Evolutionary conservation across 2,797 vertebrate species (phyloP).

Genomic region (Emydoidea blandingii): DNA sequence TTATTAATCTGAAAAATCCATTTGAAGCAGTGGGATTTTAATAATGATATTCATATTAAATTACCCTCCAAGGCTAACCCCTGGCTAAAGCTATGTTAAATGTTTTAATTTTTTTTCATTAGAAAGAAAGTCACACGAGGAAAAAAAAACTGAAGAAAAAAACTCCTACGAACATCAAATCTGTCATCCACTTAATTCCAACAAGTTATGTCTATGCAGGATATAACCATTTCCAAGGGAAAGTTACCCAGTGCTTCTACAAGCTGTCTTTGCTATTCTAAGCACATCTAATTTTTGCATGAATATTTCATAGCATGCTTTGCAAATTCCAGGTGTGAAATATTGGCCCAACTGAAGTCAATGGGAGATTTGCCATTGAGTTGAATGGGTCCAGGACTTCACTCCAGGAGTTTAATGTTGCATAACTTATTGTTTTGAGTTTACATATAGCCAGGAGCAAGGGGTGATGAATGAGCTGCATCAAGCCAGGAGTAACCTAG

Average conservation of each 20-base stretch:
- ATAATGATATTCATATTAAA: slow-evolving; percentile 72
- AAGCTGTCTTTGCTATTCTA: not conserved
- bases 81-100: slow-evolving; percentile 9
- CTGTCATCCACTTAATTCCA: slow-evolving; percentile 1
- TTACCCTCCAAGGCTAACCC: slow-evolving; percentile 64
- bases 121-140: not conserved
- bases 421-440: not conserved
- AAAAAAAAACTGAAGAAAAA: slow-evolving; percentile 14
- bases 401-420: not conserved
- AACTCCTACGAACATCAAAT: not conserved
- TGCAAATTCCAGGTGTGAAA: not conserved
- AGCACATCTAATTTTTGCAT: not conserved
- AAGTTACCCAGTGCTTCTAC: not conserved
- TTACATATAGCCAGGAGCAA: not conserved
- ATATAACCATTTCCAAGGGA: not conserved
- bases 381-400: not conserved
- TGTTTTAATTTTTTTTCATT: slow-evolving; percentile 10
- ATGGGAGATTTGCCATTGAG: not conserved
- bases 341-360: not conserved
- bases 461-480: not conserved
- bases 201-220: not conserved
- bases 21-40: slow-evolving; percentile 69
- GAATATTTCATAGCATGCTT: not conserved
- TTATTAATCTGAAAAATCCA: slow-evolving; percentile 72
- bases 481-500: not conserved